Evolutionary conservation across 2,888 invertebrate genomes (phyloP).

Genomic region (Polietes domitor): DNA sequence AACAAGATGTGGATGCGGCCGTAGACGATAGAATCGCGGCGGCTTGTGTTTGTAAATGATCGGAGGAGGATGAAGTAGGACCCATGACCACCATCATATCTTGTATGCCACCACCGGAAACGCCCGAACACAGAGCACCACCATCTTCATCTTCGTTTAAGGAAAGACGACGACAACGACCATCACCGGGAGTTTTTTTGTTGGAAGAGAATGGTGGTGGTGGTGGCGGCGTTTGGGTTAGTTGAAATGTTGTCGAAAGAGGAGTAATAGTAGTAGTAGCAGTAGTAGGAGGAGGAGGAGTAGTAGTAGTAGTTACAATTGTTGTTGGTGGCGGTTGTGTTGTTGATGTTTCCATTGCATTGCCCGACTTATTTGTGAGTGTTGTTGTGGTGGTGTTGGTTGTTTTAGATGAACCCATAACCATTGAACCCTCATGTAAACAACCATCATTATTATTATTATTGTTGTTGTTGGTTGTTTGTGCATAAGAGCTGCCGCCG

Average conservation of each 20-base stretch:
- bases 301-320: constrained; percentile 79
- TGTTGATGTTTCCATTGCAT: constrained; percentile 67
- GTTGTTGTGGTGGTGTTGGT: constrained; percentile 63
- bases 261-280: constrained; percentile 78
- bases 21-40: constrained; percentile 40
- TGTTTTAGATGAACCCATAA: constrained; percentile 72
- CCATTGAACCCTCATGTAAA: constrained; percentile 68
- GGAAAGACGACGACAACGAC: background rate
- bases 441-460: constrained; percentile 52
- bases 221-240: constrained; percentile 49
- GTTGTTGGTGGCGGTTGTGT: constrained; percentile 63
- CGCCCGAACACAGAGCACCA: constrained; percentile 59
- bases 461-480: constrained; percentile 66
- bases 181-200: constrained; percentile 2
- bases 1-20: constrained; percentile 60
- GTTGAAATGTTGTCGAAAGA: constrained; percentile 47
- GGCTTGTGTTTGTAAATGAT: constrained; percentile 47
- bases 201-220: constrained; percentile 46
- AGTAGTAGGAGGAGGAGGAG: constrained; percentile 76
- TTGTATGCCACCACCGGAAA: constrained; percentile 56
- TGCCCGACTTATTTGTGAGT: constrained; percentile 62
- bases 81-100: constrained; percentile 67
- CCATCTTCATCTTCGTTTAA: background rate
- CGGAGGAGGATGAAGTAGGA: constrained; percentile 40
- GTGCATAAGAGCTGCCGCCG: constrained; percentile 66